Evolutionary conservation across 2,888 invertebrate species (phyloP), one percentile per base, ranked within the genome.

Genomic region (Lasius platythorax): DNA sequence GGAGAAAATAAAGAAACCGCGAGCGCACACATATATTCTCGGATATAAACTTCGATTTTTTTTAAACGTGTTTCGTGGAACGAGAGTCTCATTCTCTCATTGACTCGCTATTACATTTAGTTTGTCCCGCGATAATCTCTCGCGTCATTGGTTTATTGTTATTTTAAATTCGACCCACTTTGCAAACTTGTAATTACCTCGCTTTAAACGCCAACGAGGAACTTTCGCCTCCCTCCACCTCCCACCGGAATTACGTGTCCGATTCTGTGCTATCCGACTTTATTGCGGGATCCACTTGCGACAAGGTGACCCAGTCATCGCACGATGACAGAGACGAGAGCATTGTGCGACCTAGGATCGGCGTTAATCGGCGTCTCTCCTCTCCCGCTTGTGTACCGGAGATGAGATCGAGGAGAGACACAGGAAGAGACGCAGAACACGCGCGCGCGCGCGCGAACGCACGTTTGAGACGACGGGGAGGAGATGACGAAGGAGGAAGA

Each of bases 221-320:
- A 73, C 46, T 53, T 53, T 72, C 23, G 12, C 23, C 9, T 28
- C 8, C 50, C 18, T 18, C 50, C 18, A 0, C 2, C 6, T 18
- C 50, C 18, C 0, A 8, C 23, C 33, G 46, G 61, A 61, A 79
- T 18, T 9, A 28, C 46, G 72, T n/a, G 70, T 50, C 33, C 28
- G 56, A 56, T 67, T 68, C 56, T 15, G 18, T 28, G 43, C 78
- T 79, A 64, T 79, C 74, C 43, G 43, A 78, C 85, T 85, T 85
- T 86, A 78, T 86, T 74, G 66, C 28, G 56, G 85, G 64, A 86
- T 86, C 85, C 82, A 83, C 75, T 86, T 82, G 89, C 85, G 87
- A 87, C 91, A 90, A 89, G 89, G 88, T 90, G 90, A 90, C 90
- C 91, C 87, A 91, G 90, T 90, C 90, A 86, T 67, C 85, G 68